Base-by-base conservation (phyloP, 2,113 vertebrate genomes). In the Ursus arctos region DNA sequence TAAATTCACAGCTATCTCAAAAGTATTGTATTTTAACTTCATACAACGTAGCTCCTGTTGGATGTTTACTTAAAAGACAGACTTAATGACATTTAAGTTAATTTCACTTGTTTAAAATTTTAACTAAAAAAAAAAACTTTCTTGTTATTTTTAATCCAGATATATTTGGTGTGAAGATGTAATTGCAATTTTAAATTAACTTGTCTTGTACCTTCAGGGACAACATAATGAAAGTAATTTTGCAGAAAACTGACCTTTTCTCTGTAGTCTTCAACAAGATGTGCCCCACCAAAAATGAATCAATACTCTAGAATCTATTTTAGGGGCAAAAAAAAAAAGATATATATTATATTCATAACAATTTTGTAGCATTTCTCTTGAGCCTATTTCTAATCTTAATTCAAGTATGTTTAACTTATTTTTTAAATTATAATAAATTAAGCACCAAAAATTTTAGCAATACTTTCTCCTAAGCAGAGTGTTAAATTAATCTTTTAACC, bases 181-280 rank as follows among this genome's bases (percentile, higher is more conserved):
- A 98, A 98, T 96, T 95, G 96, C 97, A 85, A 80, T 98, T 98
- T 98, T 96, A 98, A 98, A 97, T 98, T 96, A 98, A 96, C 92
- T 96, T 92, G 96, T 97, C 97, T 98, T 98, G 97, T 97, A 97
- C 97, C 98, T 98, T 97, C 96, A 88, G 97, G 97, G 96, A 98
- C 97, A 98, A 98, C 47, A 98, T 98, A 98, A 99, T 99, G 98
- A 99, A 99, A 98, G 95, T 88, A 91, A 57, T 98, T 98, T 98
- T 97, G 93, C 76, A 97, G 97, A 97, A 98, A 98, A 98, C 92
- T 98, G 97, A 96, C 97, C 96, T 98, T 98, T 94, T 96, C 96
- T 98, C 95, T 97, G 43, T 19, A 92, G 84, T 93, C 94, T 98
- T 28, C 2, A 94, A 67, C 51, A 95, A 98, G 97, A 98, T 97